Base-by-base conservation (phyloP, 1,140 invertebrate genomes). In the Pseudomyrmex dendroicus region DNA sequence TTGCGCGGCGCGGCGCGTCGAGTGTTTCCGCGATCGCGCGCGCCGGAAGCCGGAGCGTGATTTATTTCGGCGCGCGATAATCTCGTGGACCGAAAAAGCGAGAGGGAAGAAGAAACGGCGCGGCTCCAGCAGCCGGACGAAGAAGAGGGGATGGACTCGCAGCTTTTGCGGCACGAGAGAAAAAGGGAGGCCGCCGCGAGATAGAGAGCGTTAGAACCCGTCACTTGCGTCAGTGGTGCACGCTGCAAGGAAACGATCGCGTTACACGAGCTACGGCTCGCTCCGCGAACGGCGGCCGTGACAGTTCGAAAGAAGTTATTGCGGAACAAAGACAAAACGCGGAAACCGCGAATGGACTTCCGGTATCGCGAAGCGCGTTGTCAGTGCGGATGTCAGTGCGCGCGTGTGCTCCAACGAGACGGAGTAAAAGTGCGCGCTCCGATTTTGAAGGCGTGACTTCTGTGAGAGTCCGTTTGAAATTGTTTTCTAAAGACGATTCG, bases 61-160 rank as follows among this genome's bases (percentile, higher is more conserved):
- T 80, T 80, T 70, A 80, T 80, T 80, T 80, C 76, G 66, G 64
- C 54, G 4, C 76, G 54, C 64, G 64, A 44, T n/a, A 70, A 70
- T 70, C 70, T 80, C 76, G 66, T 15, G 35, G 46, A 13, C 63
- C 17, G 48, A 15, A 48, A 9, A 63, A 48, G 52, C 35, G 13
- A 20, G 46, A 20, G 13, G 7, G 35, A 44, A 44, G 35, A 22
- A 22, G 22, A 61, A 17, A 56, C 35, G n/a, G 54, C 35, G 44
- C 20, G 56, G 13, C 35, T 13, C 3, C 56, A 57, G 54, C n/a
- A 50, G 61, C 52, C 57, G 59, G 48, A 73, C n/a, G 44, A 35
- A 35, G 35, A 35, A 35, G 17, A 50, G 46, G 46, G 17, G 8
- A 63, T 15, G 52, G 22, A 70, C 25, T 25, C 25, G 35, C 76